phyloP scores from a whole-genome alignment of 2,113 vertebrate species.

The Edolisoma coerulescens region DNA sequence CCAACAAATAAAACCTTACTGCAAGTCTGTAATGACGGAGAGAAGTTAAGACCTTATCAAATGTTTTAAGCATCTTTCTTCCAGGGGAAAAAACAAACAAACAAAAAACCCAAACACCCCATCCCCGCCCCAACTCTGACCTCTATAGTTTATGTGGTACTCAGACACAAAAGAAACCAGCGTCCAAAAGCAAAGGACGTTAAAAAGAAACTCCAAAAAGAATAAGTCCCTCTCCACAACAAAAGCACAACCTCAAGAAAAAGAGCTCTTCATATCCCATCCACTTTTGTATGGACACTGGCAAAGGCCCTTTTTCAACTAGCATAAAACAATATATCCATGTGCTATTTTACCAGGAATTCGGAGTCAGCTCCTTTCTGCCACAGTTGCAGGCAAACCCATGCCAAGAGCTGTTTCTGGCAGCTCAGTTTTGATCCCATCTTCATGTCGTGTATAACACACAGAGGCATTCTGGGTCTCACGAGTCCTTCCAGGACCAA shows the following conservation, averaged over 20 bases:
- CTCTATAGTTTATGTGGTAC: neutral
- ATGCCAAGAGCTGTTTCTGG: neutral
- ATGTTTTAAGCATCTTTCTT: neutral
- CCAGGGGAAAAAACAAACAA: neutral
- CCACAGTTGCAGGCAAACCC: neutral
- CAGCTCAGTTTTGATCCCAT: neutral
- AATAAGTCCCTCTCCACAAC: too few relatives aligned
- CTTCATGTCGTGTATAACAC: fast-evolving
- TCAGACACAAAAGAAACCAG: neutral
- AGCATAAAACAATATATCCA: fast-evolving
- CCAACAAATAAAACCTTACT: fast-evolving
- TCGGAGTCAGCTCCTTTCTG: neutral
- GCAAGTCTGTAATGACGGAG: fast-evolving
- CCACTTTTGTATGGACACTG: fast-evolving
- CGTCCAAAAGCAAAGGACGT: neutral
- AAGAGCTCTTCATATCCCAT: neutral
- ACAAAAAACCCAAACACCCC: neutral
- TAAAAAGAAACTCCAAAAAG: neutral
- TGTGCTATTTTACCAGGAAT: neutral
- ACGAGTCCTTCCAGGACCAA: fast-evolving
- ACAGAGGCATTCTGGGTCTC: neutral
- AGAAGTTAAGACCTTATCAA: neutral
- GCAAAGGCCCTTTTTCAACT: neutral
- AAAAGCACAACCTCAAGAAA: neutral
- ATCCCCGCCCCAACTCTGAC: neutral